Percentiles rank a stretch among this genome's conserved stretches.
Conservation (phyloP, 2,797 vertebrate genomes). For the Acestrorhynchus altus region DNA sequence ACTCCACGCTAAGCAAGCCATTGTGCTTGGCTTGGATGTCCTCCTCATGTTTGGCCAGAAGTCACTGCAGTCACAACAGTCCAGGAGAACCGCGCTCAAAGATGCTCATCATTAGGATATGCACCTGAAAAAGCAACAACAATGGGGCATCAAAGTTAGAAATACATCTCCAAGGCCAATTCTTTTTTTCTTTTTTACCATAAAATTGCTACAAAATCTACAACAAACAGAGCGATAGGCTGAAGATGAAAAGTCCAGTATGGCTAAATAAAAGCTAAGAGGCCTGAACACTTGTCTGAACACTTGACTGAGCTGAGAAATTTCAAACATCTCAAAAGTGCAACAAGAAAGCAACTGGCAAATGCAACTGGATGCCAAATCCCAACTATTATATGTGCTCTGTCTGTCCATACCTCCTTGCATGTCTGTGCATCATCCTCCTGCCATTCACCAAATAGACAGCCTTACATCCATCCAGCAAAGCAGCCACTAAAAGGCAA, state of each 20-base stretch:
- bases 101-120: constrained; percentile 89
- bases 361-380: not conserved
- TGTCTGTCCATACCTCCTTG: constrained; percentile 72
- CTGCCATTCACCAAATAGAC: not conserved
- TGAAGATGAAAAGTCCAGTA: constrained; percentile 66
- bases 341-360: not conserved
- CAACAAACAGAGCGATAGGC: constrained; percentile 71
- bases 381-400: constrained; percentile 37
- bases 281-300: constrained; percentile 53
- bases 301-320: constrained; percentile 59
- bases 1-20: constrained; percentile 94
- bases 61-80: constrained; percentile 86
- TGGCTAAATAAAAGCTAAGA: constrained; percentile 61
- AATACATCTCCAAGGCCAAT: not conserved
- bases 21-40: constrained; percentile 85
- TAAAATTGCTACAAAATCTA: constrained; percentile 66
- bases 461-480: not conserved
- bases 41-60: constrained; percentile 87
- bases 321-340: not conserved
- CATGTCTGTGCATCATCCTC: not conserved
- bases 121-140: constrained; percentile 81
- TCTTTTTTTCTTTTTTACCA: constrained; percentile 39
- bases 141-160: constrained; percentile 30
- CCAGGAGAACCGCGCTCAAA: constrained; percentile 84
- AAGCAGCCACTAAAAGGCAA: constrained; percentile 52